Conservation (phyloP, 2,888 invertebrate genomes). For the Himalopsyche japonica region DNA sequence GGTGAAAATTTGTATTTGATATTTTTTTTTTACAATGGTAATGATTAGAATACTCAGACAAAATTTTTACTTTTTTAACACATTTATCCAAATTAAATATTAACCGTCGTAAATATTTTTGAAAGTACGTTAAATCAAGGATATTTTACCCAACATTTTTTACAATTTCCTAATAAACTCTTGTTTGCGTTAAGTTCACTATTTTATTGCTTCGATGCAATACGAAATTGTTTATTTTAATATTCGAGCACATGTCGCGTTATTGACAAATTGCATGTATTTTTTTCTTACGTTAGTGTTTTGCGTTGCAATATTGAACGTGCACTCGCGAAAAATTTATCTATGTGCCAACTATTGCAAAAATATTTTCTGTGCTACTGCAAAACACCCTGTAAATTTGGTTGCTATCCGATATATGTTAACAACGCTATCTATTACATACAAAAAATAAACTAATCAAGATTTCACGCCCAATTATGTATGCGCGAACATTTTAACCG, state of each 20-base stretch:
- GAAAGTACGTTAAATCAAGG: neutral
- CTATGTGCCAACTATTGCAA: neutral
- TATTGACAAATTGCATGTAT: neutral
- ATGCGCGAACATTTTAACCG: neutral
- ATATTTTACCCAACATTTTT: neutral
- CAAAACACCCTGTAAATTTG: neutral
- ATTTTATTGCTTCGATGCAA: neutral
- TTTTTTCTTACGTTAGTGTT: neutral
- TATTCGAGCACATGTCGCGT: neutral
- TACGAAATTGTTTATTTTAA: neutral
- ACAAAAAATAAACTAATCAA: neutral
- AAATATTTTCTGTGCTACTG: neutral
- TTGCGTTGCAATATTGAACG: neutral
- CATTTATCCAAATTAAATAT: too few species aligned
- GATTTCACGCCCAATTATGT: neutral
- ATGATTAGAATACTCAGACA: too few species aligned
- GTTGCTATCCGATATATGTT: neutral
- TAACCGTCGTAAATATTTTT: neutral
- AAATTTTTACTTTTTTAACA: too few species aligned
- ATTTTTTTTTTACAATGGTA: too few species aligned
- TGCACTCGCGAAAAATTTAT: neutral
- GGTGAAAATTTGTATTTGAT: too few species aligned
- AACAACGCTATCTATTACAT: neutral
- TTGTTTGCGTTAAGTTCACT: neutral
- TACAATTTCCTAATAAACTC: neutral